Conservation (phyloP, 2,888 invertebrate species). For the Lithophane socia region DNA sequence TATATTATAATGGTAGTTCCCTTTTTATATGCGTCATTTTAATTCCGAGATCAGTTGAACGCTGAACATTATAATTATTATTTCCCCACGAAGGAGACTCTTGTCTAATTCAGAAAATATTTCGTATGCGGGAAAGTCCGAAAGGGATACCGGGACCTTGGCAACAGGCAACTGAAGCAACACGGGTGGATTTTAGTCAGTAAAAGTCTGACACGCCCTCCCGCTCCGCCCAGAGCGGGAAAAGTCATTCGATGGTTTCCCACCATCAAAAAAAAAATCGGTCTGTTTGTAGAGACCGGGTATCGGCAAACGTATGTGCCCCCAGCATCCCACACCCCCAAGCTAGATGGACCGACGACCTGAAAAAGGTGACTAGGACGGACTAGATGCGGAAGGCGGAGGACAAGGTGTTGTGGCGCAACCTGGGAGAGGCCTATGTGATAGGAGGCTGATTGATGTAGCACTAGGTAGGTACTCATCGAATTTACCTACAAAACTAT, state of each 20-base stretch:
- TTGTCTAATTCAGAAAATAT: not conserved
- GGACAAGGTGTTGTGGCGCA: too few species aligned
- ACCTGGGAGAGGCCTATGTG: not conserved
- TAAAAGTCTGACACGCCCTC: too few species aligned
- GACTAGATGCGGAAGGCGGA: not conserved
- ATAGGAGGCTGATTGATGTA: too few species aligned
- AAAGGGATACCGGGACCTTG: too few species aligned
- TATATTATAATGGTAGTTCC: conserved; percentile 11
- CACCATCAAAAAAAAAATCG: too few species aligned
- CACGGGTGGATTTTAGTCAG: too few species aligned
- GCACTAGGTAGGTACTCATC: not conserved
- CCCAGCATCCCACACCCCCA: too few species aligned
- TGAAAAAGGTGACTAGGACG: not conserved
- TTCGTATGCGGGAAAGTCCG: not conserved
- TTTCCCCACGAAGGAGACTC: not conserved
- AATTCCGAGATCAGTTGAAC: not conserved
- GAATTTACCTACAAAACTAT: not conserved
- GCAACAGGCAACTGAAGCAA: too few species aligned
- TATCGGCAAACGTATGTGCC: not conserved
- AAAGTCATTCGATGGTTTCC: too few species aligned
- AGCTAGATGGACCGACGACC: not conserved
- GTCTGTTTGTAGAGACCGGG: not conserved
- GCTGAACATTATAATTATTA: too few species aligned
- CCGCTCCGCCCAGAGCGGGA: too few species aligned
- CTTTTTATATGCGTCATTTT: conserved; percentile 18